Evolutionary conservation across 1,140 invertebrate species (phyloP).

Genomic region (Theocolax elegans): DNA sequence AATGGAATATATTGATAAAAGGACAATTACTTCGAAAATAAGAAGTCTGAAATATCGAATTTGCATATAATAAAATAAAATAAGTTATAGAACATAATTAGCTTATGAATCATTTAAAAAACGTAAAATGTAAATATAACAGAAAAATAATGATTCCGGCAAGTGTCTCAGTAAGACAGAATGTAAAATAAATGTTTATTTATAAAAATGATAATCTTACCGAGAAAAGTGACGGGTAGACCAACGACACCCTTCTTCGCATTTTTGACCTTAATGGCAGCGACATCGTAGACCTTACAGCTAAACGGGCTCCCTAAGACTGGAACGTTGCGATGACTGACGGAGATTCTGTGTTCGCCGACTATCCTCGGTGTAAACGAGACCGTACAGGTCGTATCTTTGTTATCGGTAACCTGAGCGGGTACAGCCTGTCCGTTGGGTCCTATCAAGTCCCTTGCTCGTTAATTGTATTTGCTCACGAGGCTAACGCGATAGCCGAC

Average conservation of each 20-base stretch:
- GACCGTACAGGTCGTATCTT: slow-evolving; percentile 82
- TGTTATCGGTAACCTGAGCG: slow-evolving; percentile 84
- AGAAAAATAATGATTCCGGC: neutral
- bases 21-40: too few species aligned
- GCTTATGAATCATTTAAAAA: too few species aligned
- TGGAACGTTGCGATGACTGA: slow-evolving; percentile 80
- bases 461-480: slow-evolving; percentile 41
- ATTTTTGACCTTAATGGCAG: slow-evolving; percentile 93
- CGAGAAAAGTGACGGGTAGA: slow-evolving; percentile 93
- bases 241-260: slow-evolving; percentile 90
- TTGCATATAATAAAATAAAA: too few species aligned
- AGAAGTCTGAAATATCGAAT: too few species aligned
- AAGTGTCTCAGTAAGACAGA: neutral
- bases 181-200: neutral
- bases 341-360: slow-evolving; percentile 90
- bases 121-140: too few species aligned
- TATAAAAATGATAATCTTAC: slow-evolving; percentile 65
- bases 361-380: slow-evolving; percentile 88
- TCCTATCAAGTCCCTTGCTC: slow-evolving; percentile 74
- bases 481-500: neutral
- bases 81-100: too few species aligned
- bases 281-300: slow-evolving; percentile 94
- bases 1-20: too few species aligned
- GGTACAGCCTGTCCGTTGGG: slow-evolving; percentile 88
- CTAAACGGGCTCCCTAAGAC: slow-evolving; percentile 90